phyloP scores from a whole-genome alignment of 2,888 invertebrate genomes.

The Nowickia ferox region DNA sequence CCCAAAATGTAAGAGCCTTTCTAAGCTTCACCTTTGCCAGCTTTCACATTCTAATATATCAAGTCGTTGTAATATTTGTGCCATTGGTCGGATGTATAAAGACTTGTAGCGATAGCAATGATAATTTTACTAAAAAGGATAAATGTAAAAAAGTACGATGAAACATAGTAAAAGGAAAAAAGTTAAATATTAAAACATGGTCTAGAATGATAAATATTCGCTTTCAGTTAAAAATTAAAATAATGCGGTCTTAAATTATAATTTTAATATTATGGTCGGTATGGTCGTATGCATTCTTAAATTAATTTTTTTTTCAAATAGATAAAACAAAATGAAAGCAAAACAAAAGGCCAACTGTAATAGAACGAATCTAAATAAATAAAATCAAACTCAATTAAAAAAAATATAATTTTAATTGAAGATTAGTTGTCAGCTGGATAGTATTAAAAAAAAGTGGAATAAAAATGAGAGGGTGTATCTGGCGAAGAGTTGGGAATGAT shows the following conservation, averaged over 20 bases:
- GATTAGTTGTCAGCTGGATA: no score
- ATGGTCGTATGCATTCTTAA: constrained; percentile 4
- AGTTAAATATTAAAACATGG: constrained; percentile 52
- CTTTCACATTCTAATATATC: constrained; percentile 31
- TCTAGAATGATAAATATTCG: constrained; percentile 66
- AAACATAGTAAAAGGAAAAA: constrained; percentile 25
- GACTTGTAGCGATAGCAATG: constrained; percentile 31
- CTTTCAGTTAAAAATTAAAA: constrained; percentile 59
- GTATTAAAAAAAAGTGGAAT: no score
- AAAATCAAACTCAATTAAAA: no score
- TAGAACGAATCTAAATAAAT: neutral
- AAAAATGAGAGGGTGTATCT: no score
- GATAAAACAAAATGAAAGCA: constrained; percentile 2
- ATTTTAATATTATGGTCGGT: neutral
- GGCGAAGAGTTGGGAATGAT: no score
- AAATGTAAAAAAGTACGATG: neutral
- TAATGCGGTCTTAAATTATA: constrained; percentile 41
- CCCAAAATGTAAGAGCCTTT: neutral
- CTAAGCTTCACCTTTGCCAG: neutral
- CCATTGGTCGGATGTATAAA: neutral
- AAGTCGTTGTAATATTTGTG: constrained; percentile 34
- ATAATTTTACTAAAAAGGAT: constrained; percentile 49
- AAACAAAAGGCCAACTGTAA: neutral
- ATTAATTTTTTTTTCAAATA: neutral
- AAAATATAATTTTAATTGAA: no score